Conservation (phyloP, 2,113 vertebrate species). For the Halichoeres trimaculatus region DNA sequence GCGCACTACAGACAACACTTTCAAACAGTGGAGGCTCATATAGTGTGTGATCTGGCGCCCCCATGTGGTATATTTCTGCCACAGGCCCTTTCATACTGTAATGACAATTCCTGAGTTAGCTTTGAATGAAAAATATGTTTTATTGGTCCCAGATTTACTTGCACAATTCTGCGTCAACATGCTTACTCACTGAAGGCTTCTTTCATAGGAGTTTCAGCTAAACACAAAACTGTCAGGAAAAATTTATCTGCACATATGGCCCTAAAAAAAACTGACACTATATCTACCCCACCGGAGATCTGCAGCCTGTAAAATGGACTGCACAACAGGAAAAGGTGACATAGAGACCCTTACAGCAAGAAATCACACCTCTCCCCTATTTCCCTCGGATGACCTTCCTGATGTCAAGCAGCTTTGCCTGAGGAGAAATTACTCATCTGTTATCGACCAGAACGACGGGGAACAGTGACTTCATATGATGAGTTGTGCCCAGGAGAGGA, state of each 20-base stretch:
- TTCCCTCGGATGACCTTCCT: slow-evolving; percentile 46
- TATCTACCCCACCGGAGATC: slow-evolving; percentile 6
- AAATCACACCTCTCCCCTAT: slow-evolving; percentile 45
- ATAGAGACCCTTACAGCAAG: slow-evolving; percentile 24
- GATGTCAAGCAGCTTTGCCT: slow-evolving; percentile 52
- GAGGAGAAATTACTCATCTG: slow-evolving; percentile 60
- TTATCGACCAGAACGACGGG: slow-evolving; percentile 54
- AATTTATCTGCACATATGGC: background rate
- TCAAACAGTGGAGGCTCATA: background rate
- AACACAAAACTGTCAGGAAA: slow-evolving; percentile 18
- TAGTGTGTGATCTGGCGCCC: slow-evolving; percentile 82
- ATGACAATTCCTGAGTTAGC: background rate
- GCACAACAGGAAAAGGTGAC: slow-evolving; percentile 5
- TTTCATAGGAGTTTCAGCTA: background rate
- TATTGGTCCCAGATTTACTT: background rate
- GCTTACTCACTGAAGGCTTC: too few species aligned
- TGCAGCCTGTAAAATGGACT: background rate
- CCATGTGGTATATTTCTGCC: slow-evolving; percentile 83
- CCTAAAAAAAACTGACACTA: slow-evolving; percentile 13
- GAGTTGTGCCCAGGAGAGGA: slow-evolving; percentile 53
- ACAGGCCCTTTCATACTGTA: slow-evolving; percentile 58
- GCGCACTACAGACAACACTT: slow-evolving; percentile 3
- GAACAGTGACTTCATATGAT: slow-evolving; percentile 64
- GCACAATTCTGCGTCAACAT: background rate
- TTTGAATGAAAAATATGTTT: slow-evolving; percentile 5